These are phyloP conservation scores for Mustelus asterias DNA, from an alignment of 2,113 vertebrate species.

Conservation along the genomic window DNA sequence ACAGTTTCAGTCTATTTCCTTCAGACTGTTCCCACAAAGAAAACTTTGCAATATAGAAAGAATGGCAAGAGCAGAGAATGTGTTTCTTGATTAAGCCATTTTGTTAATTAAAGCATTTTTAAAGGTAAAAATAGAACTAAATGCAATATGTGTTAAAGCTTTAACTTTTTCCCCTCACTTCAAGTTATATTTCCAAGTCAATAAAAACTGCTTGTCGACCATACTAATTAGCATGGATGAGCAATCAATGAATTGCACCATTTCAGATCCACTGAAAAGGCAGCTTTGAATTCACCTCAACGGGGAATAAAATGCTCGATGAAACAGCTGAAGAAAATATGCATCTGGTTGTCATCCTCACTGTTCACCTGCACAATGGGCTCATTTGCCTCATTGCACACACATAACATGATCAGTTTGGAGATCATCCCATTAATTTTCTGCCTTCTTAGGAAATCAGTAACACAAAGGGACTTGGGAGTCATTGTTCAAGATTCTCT, in stretches of 20 bases:
- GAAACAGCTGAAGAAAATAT: not conserved
- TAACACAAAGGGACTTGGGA: no score
- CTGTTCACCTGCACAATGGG: not conserved
- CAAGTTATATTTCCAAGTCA: not conserved
- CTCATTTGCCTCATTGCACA: not conserved
- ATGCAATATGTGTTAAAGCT: not conserved
- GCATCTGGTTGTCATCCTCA: not conserved
- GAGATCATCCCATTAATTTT: not conserved
- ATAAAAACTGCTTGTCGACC: not conserved
- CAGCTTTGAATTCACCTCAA: not conserved
- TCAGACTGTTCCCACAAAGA: not conserved
- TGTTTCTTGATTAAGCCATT: not conserved
- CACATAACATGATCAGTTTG: not conserved
- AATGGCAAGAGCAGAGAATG: not conserved
- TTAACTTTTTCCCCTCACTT: not conserved
- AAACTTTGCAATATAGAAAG: not conserved
- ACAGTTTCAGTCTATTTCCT: not conserved
- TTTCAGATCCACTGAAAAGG: not conserved
- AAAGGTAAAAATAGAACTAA: no score
- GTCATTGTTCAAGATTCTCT: no score
- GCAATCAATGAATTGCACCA: not conserved
- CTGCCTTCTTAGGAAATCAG: no score
- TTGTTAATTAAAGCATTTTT: not conserved
- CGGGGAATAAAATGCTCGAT: not conserved
- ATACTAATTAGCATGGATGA: conserved; percentile 3